These are phyloP conservation scores for Rattus norvegicus DNA, from an alignment of 2,113 vertebrate species.

Conservation along the genomic window GRCr8 NC_086026.1:130449001-130449500, in stretches of 20 bases:
- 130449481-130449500: conserved; percentile 86
- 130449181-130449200: conserved; percentile 83
- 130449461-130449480: conserved; percentile 87
- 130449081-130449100: conserved; percentile 84
- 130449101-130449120: conserved; percentile 66
- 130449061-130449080: conserved; percentile 81
- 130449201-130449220: conserved; percentile 86
- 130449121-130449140: conserved; percentile 73
- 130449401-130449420: conserved; percentile 81
- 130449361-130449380: conserved; percentile 86
- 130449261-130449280: conserved; percentile 62
- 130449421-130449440: conserved; percentile 87
- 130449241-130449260: conserved; percentile 76
- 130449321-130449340: conserved; percentile 86
- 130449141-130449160: conserved; percentile 80
- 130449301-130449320: conserved; percentile 79
- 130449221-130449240: conserved; percentile 85
- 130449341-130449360: conserved; percentile 88
- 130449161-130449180: conserved; percentile 84
- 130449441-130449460: conserved; percentile 88
- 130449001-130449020: conserved; percentile 55
- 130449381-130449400: conserved; percentile 80
- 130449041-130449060: conserved; percentile 74
- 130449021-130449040: conserved; percentile 45
- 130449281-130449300: conserved; percentile 76